Evolutionary conservation across 1,140 invertebrate species (phyloP), one percentile per base, ranked within the genome.

Genomic region (Sycophaga agraensis): DNA sequence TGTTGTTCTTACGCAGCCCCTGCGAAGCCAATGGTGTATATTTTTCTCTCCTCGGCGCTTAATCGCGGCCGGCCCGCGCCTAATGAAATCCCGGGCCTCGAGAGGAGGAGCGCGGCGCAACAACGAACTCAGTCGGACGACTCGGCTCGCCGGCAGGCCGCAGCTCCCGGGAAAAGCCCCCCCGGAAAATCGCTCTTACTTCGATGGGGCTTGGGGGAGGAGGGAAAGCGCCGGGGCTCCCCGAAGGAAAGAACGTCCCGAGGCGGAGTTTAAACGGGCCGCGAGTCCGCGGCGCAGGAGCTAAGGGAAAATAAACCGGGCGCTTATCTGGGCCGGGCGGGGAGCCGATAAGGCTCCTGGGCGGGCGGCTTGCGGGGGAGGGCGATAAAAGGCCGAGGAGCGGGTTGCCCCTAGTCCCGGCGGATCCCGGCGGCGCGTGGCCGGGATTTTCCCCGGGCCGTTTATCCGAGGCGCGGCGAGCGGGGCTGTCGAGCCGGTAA

Each of bases 1-100:
- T 77, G n/a, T n/a, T n/a, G 68, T 70, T 74, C 66, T 71, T 71
- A 66, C 67, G 72, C 76, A 78, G 76, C 74, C 77, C 77, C 79
- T 79, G 43, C 62, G 72, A 70, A 31, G 11, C 7, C 28, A 2
- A n/a, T 45, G 11, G 21, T 24, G 1, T 24, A 24, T 4, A 4
- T 39, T 39, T 7, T n/a, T n/a, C n/a, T n/a, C n/a, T n/a, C n/a
- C n/a, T n/a, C n/a, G n/a, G n/a, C n/a, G n/a, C n/a, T n/a, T n/a
- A n/a, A n/a, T n/a, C n/a, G n/a, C n/a, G n/a, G n/a, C 12, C 12
- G 35, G 35, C 4, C 9, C 35, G 12, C 35, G 12, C 35, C 12
- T 39, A 39, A 39, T 39, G 9, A n/a, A 39, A 39, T 39, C 16
- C 35, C 9, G 40, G 3, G 40, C 12, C 16, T 43, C 9, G 24